phyloP scores from a whole-genome alignment of 2,797 vertebrate species.

The Pangasius djambal region DNA sequence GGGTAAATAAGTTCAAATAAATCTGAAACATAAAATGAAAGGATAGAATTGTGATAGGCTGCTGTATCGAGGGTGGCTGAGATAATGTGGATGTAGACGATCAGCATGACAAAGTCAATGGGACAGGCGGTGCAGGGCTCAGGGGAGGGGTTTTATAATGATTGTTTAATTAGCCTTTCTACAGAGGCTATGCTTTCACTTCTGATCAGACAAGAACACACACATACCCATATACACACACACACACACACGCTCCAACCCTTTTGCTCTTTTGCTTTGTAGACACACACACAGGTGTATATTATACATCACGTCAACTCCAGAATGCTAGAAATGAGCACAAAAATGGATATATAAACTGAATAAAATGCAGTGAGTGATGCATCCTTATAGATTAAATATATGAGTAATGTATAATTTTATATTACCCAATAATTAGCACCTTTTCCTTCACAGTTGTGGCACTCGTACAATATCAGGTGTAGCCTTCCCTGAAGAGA shows the following conservation, averaged over 20 bases:
- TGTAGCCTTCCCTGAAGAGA: neutral
- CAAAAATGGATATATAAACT: neutral
- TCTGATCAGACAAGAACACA: constrained; percentile 27
- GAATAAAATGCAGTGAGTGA: neutral
- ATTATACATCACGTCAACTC: neutral
- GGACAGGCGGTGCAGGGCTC: constrained; percentile 71
- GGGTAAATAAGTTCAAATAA: neutral
- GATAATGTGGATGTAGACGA: constrained; percentile 64
- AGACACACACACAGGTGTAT: neutral
- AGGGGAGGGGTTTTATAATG: constrained; percentile 62
- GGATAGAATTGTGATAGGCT: constrained; percentile 37
- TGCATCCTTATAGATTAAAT: neutral
- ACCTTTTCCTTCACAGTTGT: no score
- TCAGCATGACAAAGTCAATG: constrained; percentile 73
- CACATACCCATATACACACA: neutral
- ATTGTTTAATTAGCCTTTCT: constrained; percentile 82
- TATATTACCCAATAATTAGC: neutral
- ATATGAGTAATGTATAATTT: no score
- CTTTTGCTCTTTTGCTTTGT: neutral
- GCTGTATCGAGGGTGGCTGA: constrained; percentile 68
- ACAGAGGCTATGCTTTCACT: constrained; percentile 57
- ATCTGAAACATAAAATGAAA: neutral
- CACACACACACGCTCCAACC: neutral
- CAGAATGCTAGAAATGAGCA: neutral
- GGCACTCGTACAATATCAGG: neutral